phyloP scores from a whole-genome alignment of 2,113 vertebrate genomes.

The Boulengeromyrus knoepffleri region DNA sequence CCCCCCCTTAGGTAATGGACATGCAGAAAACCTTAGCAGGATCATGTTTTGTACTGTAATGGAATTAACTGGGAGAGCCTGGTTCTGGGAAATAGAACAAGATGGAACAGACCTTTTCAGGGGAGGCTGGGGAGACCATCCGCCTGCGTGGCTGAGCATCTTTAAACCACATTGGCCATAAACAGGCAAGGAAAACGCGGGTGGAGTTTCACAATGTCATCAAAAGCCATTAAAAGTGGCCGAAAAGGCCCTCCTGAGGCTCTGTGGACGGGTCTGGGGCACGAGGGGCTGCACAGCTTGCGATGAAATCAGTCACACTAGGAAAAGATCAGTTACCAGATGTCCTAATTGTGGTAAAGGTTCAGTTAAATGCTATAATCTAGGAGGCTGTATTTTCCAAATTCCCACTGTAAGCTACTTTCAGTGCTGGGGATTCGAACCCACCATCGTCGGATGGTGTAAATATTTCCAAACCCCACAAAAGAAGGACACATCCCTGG shows the following conservation, averaged over 20 bases:
- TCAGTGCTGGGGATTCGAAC: background rate
- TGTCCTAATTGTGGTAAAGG: background rate
- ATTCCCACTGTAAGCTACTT: background rate
- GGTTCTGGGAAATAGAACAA: background rate
- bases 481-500: background rate
- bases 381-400: background rate
- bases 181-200: background rate
- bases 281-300: background rate
- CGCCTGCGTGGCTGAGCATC: background rate
- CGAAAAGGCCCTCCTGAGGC: background rate
- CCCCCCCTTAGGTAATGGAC: too few species aligned
- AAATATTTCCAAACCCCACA: background rate
- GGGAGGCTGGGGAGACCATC: background rate
- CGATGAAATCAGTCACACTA: background rate
- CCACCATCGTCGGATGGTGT: background rate
- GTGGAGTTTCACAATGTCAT: background rate
- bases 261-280: background rate
- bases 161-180: background rate
- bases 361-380: background rate
- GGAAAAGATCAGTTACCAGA: background rate
- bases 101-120: background rate
- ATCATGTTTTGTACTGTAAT: background rate
- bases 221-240: background rate
- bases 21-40: background rate
- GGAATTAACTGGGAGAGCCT: background rate